phyloP scores from a whole-genome alignment of 2,797 vertebrate species.

The Gastrophryne carolinensis region DNA sequence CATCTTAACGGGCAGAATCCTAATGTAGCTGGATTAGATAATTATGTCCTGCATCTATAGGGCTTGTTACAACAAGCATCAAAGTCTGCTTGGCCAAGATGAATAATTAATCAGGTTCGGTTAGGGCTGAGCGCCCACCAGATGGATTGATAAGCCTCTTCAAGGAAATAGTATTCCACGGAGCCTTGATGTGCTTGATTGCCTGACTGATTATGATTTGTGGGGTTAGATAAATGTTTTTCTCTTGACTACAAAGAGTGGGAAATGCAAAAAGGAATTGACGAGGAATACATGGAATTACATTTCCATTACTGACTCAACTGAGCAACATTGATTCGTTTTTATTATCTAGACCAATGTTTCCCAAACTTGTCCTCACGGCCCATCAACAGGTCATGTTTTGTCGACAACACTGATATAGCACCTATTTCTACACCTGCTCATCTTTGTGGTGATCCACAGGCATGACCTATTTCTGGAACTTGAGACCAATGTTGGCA shows the following conservation, averaged over 20 bases:
- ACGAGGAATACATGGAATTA: not conserved
- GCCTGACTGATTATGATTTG: constrained; percentile 67
- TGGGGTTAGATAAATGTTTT: constrained; percentile 60
- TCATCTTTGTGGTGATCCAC: too few relatives aligned
- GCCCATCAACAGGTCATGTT: too few relatives aligned
- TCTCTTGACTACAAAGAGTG: constrained; percentile 55
- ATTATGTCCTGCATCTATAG: constrained; percentile 82
- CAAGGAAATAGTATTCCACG: constrained; percentile 86
- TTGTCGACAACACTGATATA: too few relatives aligned
- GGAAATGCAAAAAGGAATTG: constrained; percentile 45
- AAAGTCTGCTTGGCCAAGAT: constrained; percentile 70
- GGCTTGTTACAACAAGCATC: constrained; percentile 71
- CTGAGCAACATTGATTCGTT: too few relatives aligned
- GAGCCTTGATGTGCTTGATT: constrained; percentile 73
- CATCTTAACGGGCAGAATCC: constrained; percentile 61
- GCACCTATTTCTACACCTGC: too few relatives aligned
- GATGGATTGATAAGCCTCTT: constrained; percentile 81
- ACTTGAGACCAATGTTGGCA: too few relatives aligned
- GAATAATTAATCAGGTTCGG: constrained; percentile 78
- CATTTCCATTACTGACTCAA: constrained; percentile 55
- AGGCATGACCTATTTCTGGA: too few relatives aligned
- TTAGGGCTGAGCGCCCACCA: constrained; percentile 80
- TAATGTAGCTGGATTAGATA: constrained; percentile 76
- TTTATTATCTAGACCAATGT: too few relatives aligned
- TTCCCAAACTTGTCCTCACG: too few relatives aligned